phyloP scores from a whole-genome alignment of 2,888 invertebrate genomes.

The Agapostemon virescens region DNA sequence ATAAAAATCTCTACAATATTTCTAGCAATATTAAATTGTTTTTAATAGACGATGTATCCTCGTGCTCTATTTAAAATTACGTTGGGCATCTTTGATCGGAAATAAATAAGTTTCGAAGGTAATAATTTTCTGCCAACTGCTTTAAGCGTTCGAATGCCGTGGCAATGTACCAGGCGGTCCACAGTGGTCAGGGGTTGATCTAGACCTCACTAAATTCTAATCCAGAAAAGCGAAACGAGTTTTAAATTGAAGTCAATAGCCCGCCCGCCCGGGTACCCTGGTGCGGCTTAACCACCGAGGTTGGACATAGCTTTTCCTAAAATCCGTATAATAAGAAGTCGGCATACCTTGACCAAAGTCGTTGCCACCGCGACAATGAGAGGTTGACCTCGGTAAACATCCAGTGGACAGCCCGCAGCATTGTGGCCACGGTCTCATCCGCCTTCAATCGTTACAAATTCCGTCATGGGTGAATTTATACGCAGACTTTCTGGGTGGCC shows the following conservation, averaged over 20 bases:
- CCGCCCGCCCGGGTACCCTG: not conserved
- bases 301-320: constrained; percentile 21
- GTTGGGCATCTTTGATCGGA: too few species aligned
- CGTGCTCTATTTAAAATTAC: too few species aligned
- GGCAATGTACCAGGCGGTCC: not conserved
- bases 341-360: constrained; percentile 40
- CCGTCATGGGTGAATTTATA: constrained; percentile 65
- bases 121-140: too few species aligned
- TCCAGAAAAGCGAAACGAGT: not conserved
- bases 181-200: not conserved
- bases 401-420: constrained; percentile 58
- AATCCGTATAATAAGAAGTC: constrained; percentile 46
- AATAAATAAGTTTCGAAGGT: too few species aligned
- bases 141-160: too few species aligned
- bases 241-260: constrained; percentile 11
- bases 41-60: too few species aligned
- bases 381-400: constrained; percentile 70
- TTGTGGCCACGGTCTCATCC: constrained; percentile 52
- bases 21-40: too few species aligned
- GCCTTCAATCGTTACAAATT: constrained; percentile 68
- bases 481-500: constrained; percentile 69
- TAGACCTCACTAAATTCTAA: not conserved
- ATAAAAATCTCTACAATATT: too few species aligned
- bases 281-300: not conserved
- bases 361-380: constrained; percentile 65